Conservation (phyloP, 1,140 invertebrate genomes). For the Drosophila neocordata region DNA sequence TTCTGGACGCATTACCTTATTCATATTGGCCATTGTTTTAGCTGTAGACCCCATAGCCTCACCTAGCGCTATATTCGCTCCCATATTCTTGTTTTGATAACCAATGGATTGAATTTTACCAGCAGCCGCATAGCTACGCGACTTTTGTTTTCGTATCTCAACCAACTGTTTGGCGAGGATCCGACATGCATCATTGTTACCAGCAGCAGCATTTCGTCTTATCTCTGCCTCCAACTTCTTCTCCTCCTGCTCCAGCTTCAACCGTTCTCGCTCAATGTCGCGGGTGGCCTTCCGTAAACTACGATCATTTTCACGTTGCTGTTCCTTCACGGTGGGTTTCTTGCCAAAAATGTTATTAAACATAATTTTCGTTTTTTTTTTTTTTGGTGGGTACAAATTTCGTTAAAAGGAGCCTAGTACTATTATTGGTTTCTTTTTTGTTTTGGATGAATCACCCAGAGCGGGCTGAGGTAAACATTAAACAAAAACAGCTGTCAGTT, state of each 20-base stretch:
- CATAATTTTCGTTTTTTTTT: slow-evolving; percentile 39
- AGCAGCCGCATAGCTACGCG: slow-evolving; percentile 89
- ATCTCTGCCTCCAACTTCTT: slow-evolving; percentile 96
- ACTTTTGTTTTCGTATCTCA: slow-evolving; percentile 93
- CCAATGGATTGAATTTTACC: slow-evolving; percentile 91
- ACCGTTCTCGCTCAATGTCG: slow-evolving; percentile 92
- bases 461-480: slow-evolving; percentile 29
- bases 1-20: slow-evolving; percentile 93
- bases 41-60: slow-evolving; percentile 93
- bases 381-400: slow-evolving; percentile 15
- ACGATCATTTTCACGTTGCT: slow-evolving; percentile 91
- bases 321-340: slow-evolving; percentile 86
- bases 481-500: slow-evolving; percentile 40
- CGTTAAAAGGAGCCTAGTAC: not conserved
- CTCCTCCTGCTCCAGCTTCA: slow-evolving; percentile 92
- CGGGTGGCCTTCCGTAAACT: slow-evolving; percentile 90
- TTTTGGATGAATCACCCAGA: slow-evolving; percentile 55
- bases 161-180: slow-evolving; percentile 95
- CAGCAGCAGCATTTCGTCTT: slow-evolving; percentile 93
- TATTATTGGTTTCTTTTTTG: slow-evolving; percentile 18
- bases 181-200: slow-evolving; percentile 92
- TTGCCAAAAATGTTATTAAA: slow-evolving; percentile 84
- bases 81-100: slow-evolving; percentile 94
- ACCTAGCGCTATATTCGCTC: slow-evolving; percentile 92
- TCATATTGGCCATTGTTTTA: slow-evolving; percentile 94